phyloP scores from a whole-genome alignment of 2,113 vertebrate genomes.

The Tichodroma muraria region DNA sequence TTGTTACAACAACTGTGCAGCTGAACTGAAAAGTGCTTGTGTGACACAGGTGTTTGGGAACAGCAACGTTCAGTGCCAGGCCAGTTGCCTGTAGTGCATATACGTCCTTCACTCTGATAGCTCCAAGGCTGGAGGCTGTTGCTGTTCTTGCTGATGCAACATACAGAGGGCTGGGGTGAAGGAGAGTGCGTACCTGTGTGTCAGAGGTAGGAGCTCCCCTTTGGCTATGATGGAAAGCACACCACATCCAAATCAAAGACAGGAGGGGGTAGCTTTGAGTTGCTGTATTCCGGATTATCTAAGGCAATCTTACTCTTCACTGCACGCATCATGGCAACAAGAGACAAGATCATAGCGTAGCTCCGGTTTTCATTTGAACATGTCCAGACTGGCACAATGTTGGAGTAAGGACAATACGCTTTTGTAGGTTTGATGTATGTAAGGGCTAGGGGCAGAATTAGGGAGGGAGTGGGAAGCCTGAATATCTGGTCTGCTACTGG shows the following conservation, averaged over 20 bases:
- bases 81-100: background rate
- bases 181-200: slow-evolving; percentile 46
- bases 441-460: background rate
- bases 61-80: background rate
- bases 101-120: background rate
- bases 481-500: slow-evolving; percentile 30
- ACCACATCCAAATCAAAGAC: slow-evolving; percentile 34
- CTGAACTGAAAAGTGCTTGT: background rate
- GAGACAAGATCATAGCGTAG: background rate
- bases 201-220: slow-evolving; percentile 55
- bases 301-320: slow-evolving; percentile 2
- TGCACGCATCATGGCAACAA: background rate
- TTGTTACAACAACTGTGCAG: background rate
- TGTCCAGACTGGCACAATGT: background rate
- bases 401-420: background rate
- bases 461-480: slow-evolving; percentile 7
- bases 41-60: background rate
- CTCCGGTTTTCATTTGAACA: slow-evolving; percentile 2
- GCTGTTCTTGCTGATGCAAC: slow-evolving; percentile 36
- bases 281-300: background rate
- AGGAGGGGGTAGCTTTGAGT: slow-evolving; percentile 6
- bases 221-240: slow-evolving; percentile 35
- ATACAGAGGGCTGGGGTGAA: slow-evolving; percentile 23
- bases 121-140: slow-evolving; percentile 17
- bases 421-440: slow-evolving; percentile 12